phyloP scores from a whole-genome alignment of 1,140 invertebrate genomes.

The Pentalonia nigronervosa region DNA sequence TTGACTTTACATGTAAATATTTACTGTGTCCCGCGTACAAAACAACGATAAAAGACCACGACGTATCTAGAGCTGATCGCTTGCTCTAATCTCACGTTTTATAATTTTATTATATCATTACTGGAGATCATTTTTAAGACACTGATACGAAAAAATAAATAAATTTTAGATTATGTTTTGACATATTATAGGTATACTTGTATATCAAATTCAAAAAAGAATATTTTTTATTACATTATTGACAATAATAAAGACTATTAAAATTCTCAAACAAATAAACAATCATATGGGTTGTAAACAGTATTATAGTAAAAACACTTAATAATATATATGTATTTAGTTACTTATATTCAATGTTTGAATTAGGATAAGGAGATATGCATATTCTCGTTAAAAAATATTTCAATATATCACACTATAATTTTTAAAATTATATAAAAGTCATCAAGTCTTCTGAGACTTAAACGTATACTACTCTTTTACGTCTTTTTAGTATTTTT shows the following conservation, averaged over 20 bases:
- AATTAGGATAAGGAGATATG: not conserved
- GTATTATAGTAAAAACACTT: not conserved
- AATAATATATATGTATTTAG: not conserved
- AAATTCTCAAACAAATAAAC: not conserved
- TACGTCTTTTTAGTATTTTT: not conserved
- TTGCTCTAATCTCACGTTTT: not conserved
- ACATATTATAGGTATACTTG: no score
- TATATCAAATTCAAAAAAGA: not conserved
- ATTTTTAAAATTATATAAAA: conserved; percentile 5
- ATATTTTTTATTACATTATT: not conserved
- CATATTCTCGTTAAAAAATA: not conserved
- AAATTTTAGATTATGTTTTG: no score
- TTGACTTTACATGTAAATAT: not conserved
- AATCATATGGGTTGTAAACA: not conserved
- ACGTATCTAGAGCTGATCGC: not conserved
- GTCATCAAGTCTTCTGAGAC: not conserved
- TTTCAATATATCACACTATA: not conserved
- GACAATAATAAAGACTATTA: not conserved
- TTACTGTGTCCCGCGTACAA: not conserved
- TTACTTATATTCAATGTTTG: not conserved
- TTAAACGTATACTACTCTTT: not conserved
- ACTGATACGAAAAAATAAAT: not conserved
- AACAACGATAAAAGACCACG: not conserved
- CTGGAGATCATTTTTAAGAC: not conserved
- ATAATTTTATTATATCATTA: not conserved